A percentile compares a stretch with the other conserved stretches of the same genome.
phyloP scores from a whole-genome alignment of 2,797 vertebrate species.

The Manis pentadactyla region DNA sequence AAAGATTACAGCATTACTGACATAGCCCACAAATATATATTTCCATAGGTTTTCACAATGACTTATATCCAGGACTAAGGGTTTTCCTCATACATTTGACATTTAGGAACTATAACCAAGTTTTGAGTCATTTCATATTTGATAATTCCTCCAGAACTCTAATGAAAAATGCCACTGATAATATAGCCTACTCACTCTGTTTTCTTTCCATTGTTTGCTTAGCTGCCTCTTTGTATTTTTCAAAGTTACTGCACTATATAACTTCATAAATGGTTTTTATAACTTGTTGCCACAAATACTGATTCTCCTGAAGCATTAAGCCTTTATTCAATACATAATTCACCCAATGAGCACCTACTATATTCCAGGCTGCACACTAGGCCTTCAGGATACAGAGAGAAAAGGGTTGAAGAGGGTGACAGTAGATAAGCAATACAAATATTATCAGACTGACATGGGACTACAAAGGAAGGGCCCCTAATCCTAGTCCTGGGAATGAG shows the following conservation, averaged over 20 bases:
- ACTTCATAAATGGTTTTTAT: background rate
- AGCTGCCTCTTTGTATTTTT: background rate
- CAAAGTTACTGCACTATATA: background rate
- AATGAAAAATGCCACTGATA: conserved; percentile 15
- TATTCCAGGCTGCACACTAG: background rate
- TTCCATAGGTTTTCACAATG: conserved; percentile 46
- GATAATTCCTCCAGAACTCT: conserved; percentile 10
- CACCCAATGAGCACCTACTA: background rate
- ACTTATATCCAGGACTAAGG: background rate
- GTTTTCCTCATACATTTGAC: background rate
- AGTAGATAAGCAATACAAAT: background rate
- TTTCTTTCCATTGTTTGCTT: background rate
- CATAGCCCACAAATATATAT: conserved; percentile 13
- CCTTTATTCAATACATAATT: background rate
- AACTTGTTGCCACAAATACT: conserved; percentile 7
- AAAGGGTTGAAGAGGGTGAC: background rate
- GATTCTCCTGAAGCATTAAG: background rate
- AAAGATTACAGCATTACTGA: conserved; percentile 32
- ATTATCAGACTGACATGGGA: background rate
- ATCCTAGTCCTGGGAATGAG: background rate
- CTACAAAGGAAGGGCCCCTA: background rate
- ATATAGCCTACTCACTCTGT: background rate
- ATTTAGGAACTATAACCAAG: conserved; percentile 39
- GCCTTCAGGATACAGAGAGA: background rate
- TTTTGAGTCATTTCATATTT: conserved; percentile 43